A percentile compares a stretch with the other conserved stretches of the same genome.
Evolutionary conservation across 2,113 vertebrate species (phyloP).

Genomic region (Glareola pratincola): DNA sequence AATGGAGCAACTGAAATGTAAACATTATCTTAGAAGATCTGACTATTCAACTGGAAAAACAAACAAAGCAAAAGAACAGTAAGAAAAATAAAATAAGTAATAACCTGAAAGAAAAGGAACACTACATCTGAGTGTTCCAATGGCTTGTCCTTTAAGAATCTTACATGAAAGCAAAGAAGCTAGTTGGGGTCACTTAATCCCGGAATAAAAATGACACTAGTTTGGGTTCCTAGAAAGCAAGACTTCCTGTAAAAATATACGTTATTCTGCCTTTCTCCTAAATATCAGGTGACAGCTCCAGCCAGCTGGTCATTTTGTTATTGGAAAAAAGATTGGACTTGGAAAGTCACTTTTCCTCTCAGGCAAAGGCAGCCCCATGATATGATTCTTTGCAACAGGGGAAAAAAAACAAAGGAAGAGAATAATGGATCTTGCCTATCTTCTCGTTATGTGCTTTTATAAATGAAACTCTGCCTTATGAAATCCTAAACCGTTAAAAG

Average conservation of each 20-base stretch:
- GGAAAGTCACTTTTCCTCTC: not conserved
- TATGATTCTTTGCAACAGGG: not conserved
- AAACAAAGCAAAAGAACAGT: not conserved
- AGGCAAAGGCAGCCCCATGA: not conserved
- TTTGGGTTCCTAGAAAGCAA: not conserved
- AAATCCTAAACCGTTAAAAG: not conserved
- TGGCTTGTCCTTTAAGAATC: not conserved
- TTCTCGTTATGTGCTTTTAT: not conserved
- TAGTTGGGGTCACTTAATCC: not conserved
- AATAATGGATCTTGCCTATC: not conserved
- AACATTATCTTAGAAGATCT: not conserved
- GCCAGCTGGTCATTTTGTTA: not conserved
- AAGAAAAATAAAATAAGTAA: not conserved
- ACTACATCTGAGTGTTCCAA: not conserved
- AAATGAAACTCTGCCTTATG: not conserved
- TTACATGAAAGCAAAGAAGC: not conserved
- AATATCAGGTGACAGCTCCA: not conserved
- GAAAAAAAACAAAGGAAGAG: not conserved
- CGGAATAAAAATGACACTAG: not conserved
- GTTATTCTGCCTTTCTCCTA: not conserved
- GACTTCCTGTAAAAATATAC: not conserved
- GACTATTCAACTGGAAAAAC: not conserved
- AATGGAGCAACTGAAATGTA: not conserved
- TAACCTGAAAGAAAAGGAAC: not conserved
- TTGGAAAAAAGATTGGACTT: not conserved